phyloP scores from a whole-genome alignment of 1,140 invertebrate species.

The Diuraphis noxia region DNA sequence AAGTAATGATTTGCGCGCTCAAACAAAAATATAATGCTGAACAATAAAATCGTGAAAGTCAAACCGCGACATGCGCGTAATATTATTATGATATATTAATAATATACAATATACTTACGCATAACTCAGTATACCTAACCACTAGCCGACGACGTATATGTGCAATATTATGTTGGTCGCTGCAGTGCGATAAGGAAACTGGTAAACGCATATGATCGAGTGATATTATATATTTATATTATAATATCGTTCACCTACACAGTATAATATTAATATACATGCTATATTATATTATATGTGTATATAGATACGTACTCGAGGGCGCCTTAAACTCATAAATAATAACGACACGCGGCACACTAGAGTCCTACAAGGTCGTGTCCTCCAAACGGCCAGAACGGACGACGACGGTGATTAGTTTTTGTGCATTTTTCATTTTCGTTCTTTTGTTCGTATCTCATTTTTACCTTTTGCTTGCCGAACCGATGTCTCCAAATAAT shows the following conservation, averaged over 20 bases:
- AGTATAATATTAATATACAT: background rate
- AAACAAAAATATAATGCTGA: background rate
- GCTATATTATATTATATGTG: background rate
- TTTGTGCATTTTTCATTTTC: background rate
- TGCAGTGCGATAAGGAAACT: background rate
- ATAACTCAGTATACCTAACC: no score
- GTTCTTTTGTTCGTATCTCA: background rate
- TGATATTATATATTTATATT: background rate
- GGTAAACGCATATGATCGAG: background rate
- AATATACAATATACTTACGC: background rate
- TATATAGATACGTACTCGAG: background rate
- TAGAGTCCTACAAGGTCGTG: background rate
- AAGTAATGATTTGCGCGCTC: background rate
- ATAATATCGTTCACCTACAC: background rate
- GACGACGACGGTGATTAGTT: background rate
- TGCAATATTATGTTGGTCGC: background rate
- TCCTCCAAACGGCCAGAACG: constrained; percentile 8
- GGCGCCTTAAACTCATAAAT: background rate
- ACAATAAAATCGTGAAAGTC: constrained; percentile 13
- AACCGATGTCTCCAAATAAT: background rate
- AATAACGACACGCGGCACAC: background rate
- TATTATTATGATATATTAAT: background rate
- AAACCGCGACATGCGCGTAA: background rate
- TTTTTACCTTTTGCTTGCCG: background rate
- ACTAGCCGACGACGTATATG: background rate